A percentile compares a stretch with the other conserved stretches of the same genome.
These are phyloP conservation scores for Theocolax elegans DNA, from an alignment of 1,140 invertebrate genomes.

Conservation along the genomic window DNA sequence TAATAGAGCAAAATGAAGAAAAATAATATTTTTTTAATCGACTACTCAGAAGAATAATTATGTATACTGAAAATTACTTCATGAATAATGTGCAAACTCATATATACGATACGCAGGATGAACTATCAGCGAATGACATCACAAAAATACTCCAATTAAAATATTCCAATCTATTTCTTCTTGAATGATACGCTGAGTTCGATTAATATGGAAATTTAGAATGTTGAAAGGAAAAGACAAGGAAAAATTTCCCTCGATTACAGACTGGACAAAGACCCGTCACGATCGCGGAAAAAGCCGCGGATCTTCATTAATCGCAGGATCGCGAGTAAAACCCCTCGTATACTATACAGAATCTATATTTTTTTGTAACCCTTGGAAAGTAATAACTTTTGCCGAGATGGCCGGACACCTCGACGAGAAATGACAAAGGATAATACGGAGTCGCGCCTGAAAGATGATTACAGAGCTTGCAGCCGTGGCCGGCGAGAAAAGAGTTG, in stretches of 20 bases:
- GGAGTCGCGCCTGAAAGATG: slow-evolving; percentile 52
- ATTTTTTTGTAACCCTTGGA: no score
- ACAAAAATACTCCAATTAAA: no score
- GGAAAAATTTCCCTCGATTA: no score
- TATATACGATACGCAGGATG: neutral
- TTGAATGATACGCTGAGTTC: no score
- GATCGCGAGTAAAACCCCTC: no score
- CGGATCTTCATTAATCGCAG: neutral
- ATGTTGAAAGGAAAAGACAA: no score
- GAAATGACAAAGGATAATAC: slow-evolving; percentile 44
- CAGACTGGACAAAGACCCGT: neutral
- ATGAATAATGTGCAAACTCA: slow-evolving; percentile 9
- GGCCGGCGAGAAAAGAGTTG: slow-evolving; percentile 38
- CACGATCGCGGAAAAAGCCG: neutral
- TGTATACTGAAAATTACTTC: neutral
- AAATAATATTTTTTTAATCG: no score
- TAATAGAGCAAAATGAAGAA: no score
- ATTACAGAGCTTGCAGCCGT: slow-evolving; percentile 53
- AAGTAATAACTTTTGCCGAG: slow-evolving; percentile 16
- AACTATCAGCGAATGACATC: neutral
- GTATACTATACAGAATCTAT: no score
- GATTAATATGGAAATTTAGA: slow-evolving; percentile 13
- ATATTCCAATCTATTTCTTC: slow-evolving; percentile 10
- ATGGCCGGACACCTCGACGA: slow-evolving; percentile 14
- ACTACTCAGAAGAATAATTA: no score